Evolutionary conservation across 2,888 invertebrate genomes (phyloP), one percentile per base, ranked within the genome.

Genomic region (Drosophila mayaguana): DNA sequence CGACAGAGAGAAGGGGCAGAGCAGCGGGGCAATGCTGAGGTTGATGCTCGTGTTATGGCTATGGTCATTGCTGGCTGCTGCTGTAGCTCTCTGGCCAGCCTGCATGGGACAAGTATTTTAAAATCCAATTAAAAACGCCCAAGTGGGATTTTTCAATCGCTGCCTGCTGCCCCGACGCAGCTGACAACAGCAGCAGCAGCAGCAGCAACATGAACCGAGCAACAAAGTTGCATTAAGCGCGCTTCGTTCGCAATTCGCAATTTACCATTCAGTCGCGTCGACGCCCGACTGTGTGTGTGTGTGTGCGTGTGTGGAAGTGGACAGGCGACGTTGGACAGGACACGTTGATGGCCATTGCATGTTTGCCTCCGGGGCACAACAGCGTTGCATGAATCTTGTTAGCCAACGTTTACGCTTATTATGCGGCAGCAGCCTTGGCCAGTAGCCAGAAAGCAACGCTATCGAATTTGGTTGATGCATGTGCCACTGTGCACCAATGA

Each of bases 91-190:
- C 55, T 56, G 45, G 72, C 56, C 67, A 55, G 78, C 59, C 76
- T 87, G 90, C 72, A 89, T 87, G 86, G 79, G 78, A 83, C 80
- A 87, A 91, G 93, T 92, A 91, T 92, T 92, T 92, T 92, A 92
- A 93, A 92, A 93, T 92, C 93, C 92, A 93, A 92, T 93, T 93
- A 93, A 92, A 92, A 91, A 91, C 90, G 89, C 91, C 90, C 91
- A 84, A 86, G 84, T 87, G 90, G 90, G 90, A 90, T 83, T 90
- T 89, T 91, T 90, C 91, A 91, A 91, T 90, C 91, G 90, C 85
- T 89, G 89, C 85, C 72, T 59, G 74, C 68, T 67, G 63, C 64
- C 55, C 45, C 63, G 62, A 18, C 59, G 45, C 59, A 63, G 78
- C 73, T 78, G 63, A 67, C 71, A 78, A 38, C 34, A 51, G 45